Conservation (phyloP, 2,113 vertebrate genomes). For the Tylochromis polylepis region DNA sequence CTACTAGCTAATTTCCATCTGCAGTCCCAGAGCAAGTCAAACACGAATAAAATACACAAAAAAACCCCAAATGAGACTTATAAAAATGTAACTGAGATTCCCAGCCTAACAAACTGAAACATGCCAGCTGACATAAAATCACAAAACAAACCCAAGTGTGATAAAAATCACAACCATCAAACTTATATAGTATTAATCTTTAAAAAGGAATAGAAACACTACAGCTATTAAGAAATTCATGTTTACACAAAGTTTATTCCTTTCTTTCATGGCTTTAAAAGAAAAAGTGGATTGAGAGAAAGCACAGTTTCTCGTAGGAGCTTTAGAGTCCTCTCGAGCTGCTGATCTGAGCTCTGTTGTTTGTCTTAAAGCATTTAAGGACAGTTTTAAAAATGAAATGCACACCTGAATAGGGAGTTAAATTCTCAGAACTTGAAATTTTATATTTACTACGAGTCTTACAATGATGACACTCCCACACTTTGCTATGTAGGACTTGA, state of each 20-base stretch:
- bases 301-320: fast-evolving
- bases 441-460: neutral
- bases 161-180: neutral
- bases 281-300: neutral
- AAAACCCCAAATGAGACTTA: neutral
- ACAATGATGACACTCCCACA: neutral
- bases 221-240: neutral
- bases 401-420: neutral
- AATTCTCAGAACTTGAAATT: fast-evolving
- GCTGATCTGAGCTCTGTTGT: neutral
- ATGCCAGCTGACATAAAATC: neutral
- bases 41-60: neutral
- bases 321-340: neutral
- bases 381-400: neutral
- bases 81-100: neutral
- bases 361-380: neutral
- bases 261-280: neutral
- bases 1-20: neutral
- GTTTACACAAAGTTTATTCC: neutral
- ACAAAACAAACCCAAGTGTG: neutral
- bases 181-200: neutral
- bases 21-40: neutral
- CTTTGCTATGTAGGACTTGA: neutral
- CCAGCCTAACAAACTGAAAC: neutral
- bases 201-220: neutral